These are phyloP conservation scores for Brachionus angularis DNA, from an alignment of 1,140 invertebrate species.

Conservation along the genomic window DNA sequence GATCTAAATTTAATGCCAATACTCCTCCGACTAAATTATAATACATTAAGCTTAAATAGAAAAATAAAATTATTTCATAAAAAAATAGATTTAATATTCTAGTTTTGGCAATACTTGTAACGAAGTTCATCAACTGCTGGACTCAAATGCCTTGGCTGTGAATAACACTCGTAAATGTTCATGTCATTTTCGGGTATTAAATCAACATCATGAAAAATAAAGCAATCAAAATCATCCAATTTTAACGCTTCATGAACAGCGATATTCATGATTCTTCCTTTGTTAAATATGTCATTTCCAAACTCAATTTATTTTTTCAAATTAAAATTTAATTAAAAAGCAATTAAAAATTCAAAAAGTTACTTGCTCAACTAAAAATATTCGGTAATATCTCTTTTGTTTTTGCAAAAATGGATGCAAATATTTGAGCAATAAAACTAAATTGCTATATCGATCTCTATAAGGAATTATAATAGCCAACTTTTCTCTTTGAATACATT, in stretches of 20 bases:
- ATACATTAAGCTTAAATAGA: constrained; percentile 73
- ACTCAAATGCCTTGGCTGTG: constrained; percentile 51
- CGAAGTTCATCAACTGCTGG: constrained; percentile 52
- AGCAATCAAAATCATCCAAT: constrained; percentile 47
- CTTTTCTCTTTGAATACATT: constrained; percentile 68
- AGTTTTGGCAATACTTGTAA: constrained; percentile 55
- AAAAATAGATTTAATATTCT: constrained; percentile 45
- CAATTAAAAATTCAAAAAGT: not conserved
- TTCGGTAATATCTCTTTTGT: constrained; percentile 52
- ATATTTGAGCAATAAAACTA: constrained; percentile 51
- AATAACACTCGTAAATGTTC: constrained; percentile 52
- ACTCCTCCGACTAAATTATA: constrained; percentile 74
- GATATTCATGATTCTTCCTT: constrained; percentile 84
- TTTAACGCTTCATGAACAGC: constrained; percentile 52
- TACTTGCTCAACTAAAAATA: constrained; percentile 56
- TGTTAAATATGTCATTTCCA: constrained; percentile 66
- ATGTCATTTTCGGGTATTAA: constrained; percentile 52
- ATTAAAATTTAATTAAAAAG: not conserved
- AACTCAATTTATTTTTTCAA: not conserved
- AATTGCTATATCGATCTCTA: constrained; percentile 56
- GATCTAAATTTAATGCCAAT: constrained; percentile 59
- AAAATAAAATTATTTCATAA: not conserved
- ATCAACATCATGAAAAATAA: constrained; percentile 57
- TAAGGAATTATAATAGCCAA: constrained; percentile 59
- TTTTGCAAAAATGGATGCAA: constrained; percentile 53